Base-by-base conservation (phyloP, 92 coral and sea anemone species). In the Epizoanthus fatuus region DNA sequence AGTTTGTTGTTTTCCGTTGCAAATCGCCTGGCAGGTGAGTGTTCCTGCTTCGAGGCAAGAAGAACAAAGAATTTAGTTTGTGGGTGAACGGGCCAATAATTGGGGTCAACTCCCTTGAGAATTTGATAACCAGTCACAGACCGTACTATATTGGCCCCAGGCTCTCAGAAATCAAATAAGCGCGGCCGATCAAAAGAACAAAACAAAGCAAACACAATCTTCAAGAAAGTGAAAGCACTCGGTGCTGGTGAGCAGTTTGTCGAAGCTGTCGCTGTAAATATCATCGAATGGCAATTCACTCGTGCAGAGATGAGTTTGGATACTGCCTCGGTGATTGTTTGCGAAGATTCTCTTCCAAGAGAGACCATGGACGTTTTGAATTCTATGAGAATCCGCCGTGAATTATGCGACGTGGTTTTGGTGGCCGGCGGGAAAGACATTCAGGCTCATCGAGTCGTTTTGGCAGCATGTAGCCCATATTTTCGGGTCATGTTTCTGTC, bases 401-500 rank as follows among this genome's bases (percentile, higher is more conserved):
- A 97, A 74, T 86, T 97, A 29, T 93, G 98, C 55, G 99, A 97
- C 85, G 98, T 97, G 9, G 89, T 91, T 42, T 87, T 97, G 77
- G 89, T 95, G 45, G 99, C 91, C 7, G 90, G 83, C 9, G 91
- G 81, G 69, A 83, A 87, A 15, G 95, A 89, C 53, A 86, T 97
- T 19, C 80, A 83, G 45, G 98, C 99, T 52, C 99, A 97, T 53
- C 88, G 96, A 29, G 99, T 95, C 45, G 94, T 97, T 81, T 81
- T 97, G 86, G 99, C 99, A 59, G 99, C 99, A 3, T 91, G 98
- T 82, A 95, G 98, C 76, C 99, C 99, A 37, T 97, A 97, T 84
- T 97, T 97, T 65, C 90, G 99, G 69, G 99, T 96, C 12, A 97
- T 97, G 99, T 97, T 97, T 81, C 87, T 97, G 65, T 97, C 99